Evolutionary conservation across 1,140 invertebrate species (phyloP), one percentile per base, ranked within the genome.

Genomic region (Homarus americanus): DNA sequence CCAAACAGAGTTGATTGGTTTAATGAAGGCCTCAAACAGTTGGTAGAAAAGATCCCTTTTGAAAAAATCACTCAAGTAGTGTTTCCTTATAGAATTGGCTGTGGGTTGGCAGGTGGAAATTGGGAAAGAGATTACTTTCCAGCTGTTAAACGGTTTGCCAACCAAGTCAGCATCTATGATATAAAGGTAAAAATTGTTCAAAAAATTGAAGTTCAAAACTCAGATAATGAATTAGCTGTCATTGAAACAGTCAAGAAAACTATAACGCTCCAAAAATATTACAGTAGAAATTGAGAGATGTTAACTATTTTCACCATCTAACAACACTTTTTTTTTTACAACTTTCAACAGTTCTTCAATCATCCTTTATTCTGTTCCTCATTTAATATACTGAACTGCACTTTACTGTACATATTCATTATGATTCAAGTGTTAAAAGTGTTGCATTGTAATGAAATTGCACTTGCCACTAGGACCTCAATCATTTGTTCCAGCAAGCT

Each of bases 111-210:
- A 9, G 84, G 84, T 17, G 84, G 84, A 53, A 76, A 86, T 72
- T 86, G 84, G 84, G 44, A 76, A 41, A 78, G 34, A 38, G 73
- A 86, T 44, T 86, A 86, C 40, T 34, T 63, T 32, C 84, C 84
- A 32, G 69, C 72, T 10, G 76, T 86, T 34, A 86, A 75, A 49
- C 20, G 34, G 0, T 86, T 86, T 58, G 40, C 73, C 2, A 34
- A 12, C 1, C 24, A 20, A 28, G 82, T 85, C 28, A 44, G 5
- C 2, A 5, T 40, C 3, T 24, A 15, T 49, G 34, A 40, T 44
- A 49, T 73, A 10, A 85, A 73, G 24, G 82, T 85, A 7, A 41
- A 41, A 38, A 85, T 85, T 85, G 82, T 85, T 17, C 20, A 38
- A 9, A 69, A 69, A 69, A 12, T 32, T 69, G n/a, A 32, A 20